These are phyloP conservation scores for Orthosia cruda DNA, from an alignment of 2,888 invertebrate genomes.

Conservation along the genomic window DNA sequence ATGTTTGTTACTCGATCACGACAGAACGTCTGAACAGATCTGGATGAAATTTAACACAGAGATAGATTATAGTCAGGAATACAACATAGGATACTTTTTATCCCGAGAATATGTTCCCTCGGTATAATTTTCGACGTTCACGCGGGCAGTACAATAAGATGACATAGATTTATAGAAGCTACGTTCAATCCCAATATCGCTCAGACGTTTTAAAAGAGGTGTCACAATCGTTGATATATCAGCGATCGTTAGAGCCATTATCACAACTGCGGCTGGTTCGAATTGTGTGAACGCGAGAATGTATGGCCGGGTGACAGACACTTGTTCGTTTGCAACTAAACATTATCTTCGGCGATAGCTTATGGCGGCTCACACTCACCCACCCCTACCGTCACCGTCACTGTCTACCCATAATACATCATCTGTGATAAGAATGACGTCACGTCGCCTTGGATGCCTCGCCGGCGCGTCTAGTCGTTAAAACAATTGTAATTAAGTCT, in stretches of 20 bases:
- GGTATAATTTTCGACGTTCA: too few relatives aligned
- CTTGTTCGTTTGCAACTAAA: constrained; percentile 74
- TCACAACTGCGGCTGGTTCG: constrained; percentile 51
- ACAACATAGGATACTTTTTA: too few relatives aligned
- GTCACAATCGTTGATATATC: constrained; percentile 44
- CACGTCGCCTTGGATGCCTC: constrained; percentile 71
- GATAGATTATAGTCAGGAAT: too few relatives aligned
- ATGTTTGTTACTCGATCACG: too few relatives aligned
- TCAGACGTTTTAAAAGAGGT: constrained; percentile 33
- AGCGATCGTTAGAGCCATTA: constrained; percentile 53
- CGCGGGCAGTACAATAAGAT: neutral
- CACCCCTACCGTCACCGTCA: constrained; percentile 69
- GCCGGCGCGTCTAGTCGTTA: constrained; percentile 78
- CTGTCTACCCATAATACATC: constrained; percentile 77
- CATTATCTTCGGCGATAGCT: constrained; percentile 79
- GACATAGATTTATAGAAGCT: constrained; percentile 3
- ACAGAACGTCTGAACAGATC: too few relatives aligned
- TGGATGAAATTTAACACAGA: too few relatives aligned
- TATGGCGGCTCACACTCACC: constrained; percentile 68
- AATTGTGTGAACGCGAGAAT: constrained; percentile 60
- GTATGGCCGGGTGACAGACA: constrained; percentile 70
- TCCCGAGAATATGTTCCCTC: too few relatives aligned
- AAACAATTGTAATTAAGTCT: constrained; percentile 85
- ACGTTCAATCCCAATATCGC: constrained; percentile 29
- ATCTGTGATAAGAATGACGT: constrained; percentile 80